phyloP scores from a whole-genome alignment of 1,140 invertebrate genomes.

The Conus betulinus region DNA sequence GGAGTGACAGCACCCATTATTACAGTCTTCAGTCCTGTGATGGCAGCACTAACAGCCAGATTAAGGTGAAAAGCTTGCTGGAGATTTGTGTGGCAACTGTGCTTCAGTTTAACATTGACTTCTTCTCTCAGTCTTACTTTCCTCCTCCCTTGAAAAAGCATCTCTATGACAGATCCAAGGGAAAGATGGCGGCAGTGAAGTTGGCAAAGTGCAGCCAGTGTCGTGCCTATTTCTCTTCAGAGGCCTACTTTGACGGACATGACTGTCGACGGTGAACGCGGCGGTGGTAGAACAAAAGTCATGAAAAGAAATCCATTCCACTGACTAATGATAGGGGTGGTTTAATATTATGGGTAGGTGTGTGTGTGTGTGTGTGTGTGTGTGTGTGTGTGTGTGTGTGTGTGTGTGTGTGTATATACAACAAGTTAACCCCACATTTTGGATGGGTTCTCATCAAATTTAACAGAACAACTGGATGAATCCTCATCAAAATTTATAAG shows the following conservation, averaged over 20 bases:
- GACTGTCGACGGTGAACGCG: not conserved
- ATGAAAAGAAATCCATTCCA: too few species aligned
- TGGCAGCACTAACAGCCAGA: too few species aligned
- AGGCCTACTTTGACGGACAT: conserved; percentile 4
- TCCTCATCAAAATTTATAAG: too few species aligned
- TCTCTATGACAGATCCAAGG: not conserved
- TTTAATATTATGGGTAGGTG: too few species aligned
- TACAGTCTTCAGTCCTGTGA: not conserved
- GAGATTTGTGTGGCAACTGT: conserved; percentile 17
- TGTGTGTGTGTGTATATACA: too few species aligned
- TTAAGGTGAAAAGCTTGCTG: conserved; percentile 12
- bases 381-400: too few species aligned
- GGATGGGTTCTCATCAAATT: too few species aligned
- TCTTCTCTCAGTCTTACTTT: not conserved
- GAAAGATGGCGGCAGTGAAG: not conserved
- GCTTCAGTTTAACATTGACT: conserved; percentile 11
- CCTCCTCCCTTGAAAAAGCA: conserved; percentile 15
- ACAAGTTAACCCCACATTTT: too few species aligned
- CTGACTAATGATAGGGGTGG: too few species aligned
- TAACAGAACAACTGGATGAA: too few species aligned
- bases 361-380: too few species aligned
- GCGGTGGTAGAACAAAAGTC: too few species aligned
- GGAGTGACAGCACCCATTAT: not conserved
- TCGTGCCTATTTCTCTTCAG: not conserved
- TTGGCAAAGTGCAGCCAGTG: conserved; percentile 21